These are phyloP conservation scores for Neodontobutis hainanensis DNA, from an alignment of 2,113 vertebrate species.

Conservation along the genomic window DNA sequence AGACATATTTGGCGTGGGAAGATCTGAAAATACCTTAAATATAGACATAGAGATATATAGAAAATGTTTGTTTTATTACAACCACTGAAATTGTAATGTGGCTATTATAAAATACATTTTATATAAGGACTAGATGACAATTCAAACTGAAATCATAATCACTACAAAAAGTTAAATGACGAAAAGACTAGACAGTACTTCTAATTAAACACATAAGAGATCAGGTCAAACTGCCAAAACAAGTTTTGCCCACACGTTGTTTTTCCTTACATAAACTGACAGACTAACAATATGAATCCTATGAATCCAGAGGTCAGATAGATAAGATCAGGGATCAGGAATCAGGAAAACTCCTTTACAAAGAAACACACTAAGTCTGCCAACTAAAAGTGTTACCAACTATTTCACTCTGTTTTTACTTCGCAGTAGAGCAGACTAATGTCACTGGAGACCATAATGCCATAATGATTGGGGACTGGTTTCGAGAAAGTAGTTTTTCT, in stretches of 20 bases:
- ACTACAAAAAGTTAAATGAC: too few species aligned
- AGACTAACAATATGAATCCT: not conserved
- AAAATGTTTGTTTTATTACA: not conserved
- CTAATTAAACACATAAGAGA: too few species aligned
- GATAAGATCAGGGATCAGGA: not conserved
- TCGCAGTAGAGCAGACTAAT: not conserved
- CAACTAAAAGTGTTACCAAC: slow-evolving; percentile 24
- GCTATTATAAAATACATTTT: too few species aligned
- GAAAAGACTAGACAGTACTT: not conserved
- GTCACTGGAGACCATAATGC: slow-evolving; percentile 29
- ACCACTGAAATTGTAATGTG: not conserved
- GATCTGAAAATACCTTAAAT: too few species aligned
- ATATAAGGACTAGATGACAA: too few species aligned
- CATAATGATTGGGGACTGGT: slow-evolving; percentile 12
- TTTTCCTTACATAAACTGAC: not conserved
- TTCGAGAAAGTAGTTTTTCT: slow-evolving; percentile 29
- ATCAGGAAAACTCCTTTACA: not conserved
- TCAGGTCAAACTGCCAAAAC: too few species aligned
- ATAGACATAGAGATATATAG: not conserved
- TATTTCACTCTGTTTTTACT: slow-evolving; percentile 15
- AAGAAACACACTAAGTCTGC: too few species aligned
- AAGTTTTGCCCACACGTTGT: not conserved
- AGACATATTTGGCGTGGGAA: too few species aligned
- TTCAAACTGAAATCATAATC: too few species aligned
- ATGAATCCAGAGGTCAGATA: not conserved